Evolutionary conservation across 2,113 vertebrate species (phyloP).

Genomic region (Shinisaurus crocodilurus): DNA sequence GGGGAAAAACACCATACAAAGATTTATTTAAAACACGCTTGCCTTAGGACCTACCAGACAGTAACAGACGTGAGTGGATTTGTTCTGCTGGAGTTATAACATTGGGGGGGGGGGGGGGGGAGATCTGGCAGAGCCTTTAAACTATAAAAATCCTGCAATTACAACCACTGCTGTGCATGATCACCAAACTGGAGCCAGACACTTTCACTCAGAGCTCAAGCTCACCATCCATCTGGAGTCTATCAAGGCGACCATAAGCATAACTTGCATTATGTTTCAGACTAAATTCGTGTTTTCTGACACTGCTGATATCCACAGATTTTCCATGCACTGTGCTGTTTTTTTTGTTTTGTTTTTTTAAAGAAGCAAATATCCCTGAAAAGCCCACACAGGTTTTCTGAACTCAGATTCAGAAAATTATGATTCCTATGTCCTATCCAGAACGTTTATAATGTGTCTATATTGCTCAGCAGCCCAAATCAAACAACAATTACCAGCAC

Average conservation of each 20-base stretch:
- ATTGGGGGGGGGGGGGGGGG: conserved; percentile 60
- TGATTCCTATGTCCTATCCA: neutral
- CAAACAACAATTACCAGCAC: neutral
- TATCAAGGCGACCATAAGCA: conserved; percentile 84
- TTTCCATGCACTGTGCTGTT: conserved; percentile 52
- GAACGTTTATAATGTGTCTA: conserved; percentile 10
- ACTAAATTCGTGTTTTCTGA: conserved; percentile 74
- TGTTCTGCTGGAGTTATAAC: conserved; percentile 82
- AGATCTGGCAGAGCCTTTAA: conserved; percentile 76
- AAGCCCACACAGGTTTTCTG: conserved; percentile 1
- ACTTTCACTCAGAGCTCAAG: conserved; percentile 80
- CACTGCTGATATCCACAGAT: conserved; percentile 67
- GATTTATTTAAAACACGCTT: conserved; percentile 78
- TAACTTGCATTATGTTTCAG: conserved; percentile 74
- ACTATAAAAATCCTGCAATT: conserved; percentile 88
- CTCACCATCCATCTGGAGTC: conserved; percentile 91
- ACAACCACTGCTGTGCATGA: conserved; percentile 86
- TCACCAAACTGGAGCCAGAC: conserved; percentile 90
- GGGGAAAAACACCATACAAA: conserved; percentile 45
- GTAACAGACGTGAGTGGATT: conserved; percentile 81
- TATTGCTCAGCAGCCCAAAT: conserved; percentile 28
- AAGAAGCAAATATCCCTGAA: conserved; percentile 39
- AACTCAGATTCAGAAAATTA: conserved; percentile 8
- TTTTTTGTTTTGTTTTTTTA: conserved; percentile 31
- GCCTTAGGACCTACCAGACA: conserved; percentile 83